These are phyloP conservation scores for Zoroaster sp. DNA, from an alignment of 53 echinoderm and acorn worm species.

Conservation along the genomic window DNA sequence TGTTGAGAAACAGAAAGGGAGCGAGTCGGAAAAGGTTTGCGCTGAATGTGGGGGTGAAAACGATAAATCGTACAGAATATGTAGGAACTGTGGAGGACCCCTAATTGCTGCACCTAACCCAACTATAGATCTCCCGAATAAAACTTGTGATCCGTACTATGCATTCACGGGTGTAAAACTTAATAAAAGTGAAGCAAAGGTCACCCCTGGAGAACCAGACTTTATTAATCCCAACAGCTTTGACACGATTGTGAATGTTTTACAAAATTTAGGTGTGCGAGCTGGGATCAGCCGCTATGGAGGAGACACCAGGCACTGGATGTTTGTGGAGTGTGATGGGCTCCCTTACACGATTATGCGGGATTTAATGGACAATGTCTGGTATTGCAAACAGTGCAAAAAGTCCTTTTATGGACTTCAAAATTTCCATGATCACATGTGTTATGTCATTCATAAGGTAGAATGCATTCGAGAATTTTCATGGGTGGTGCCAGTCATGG, in stretches of 20 bases:
- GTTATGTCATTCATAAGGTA: background rate
- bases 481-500: conserved; percentile 48
- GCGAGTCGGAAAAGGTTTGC: too few relatives aligned
- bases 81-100: background rate
- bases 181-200: background rate
- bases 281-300: background rate
- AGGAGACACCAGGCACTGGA: background rate
- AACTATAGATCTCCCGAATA: too few relatives aligned
- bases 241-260: background rate
- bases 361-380: conserved; percentile 30
- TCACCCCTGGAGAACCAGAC: conserved; percentile 20
- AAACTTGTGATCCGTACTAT: too few relatives aligned
- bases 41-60: background rate
- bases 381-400: conserved; percentile 22
- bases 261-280: background rate
- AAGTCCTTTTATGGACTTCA: background rate
- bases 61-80: background rate
- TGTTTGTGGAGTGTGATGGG: conserved; percentile 51
- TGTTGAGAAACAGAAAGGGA: too few relatives aligned
- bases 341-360: conserved; percentile 50
- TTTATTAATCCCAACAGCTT: conserved; percentile 31
- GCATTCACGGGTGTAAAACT: too few relatives aligned
- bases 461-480: conserved; percentile 23
- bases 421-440: too few relatives aligned
- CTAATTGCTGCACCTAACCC: too few relatives aligned